Percentiles rank a stretch among this genome's conserved stretches.
These are phyloP conservation scores for Entomyzon cyanotis DNA, from an alignment of 2,113 vertebrate species.

Conservation along the genomic window DNA sequence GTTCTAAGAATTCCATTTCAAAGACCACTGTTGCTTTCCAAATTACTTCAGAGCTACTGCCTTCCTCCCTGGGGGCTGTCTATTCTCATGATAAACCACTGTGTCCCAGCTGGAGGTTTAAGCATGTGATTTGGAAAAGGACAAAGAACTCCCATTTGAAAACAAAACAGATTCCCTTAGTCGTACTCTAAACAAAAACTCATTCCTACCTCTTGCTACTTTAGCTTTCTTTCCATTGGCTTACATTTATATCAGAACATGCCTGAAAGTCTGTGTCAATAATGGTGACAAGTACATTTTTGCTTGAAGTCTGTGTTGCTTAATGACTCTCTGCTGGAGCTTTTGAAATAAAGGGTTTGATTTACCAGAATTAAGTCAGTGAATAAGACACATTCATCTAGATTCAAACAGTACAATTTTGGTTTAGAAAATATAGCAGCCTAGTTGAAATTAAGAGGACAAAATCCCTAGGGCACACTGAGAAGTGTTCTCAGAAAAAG, in stretches of 20 bases:
- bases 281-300: background rate
- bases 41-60: conserved; percentile 31
- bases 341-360: conserved; percentile 23
- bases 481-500: background rate
- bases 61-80: conserved; percentile 17
- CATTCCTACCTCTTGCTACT: background rate
- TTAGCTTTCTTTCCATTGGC: background rate
- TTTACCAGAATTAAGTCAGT: conserved; percentile 17
- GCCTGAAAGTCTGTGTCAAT: background rate
- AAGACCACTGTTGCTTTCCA: background rate
- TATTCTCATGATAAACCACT: conserved; percentile 33
- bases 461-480: background rate
- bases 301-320: background rate
- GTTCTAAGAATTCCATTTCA: conserved; percentile 42
- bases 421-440: conserved; percentile 7
- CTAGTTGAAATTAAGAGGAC: background rate
- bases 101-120: background rate
- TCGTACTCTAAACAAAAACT: background rate
- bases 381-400: background rate
- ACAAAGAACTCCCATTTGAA: conserved; percentile 10
- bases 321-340: conserved; percentile 5
- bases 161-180: conserved; percentile 20
- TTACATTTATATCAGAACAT: background rate
- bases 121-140: background rate
- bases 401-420: background rate